phyloP scores from a whole-genome alignment of 1,140 invertebrate genomes.

The Scaptomyza montana region DNA sequence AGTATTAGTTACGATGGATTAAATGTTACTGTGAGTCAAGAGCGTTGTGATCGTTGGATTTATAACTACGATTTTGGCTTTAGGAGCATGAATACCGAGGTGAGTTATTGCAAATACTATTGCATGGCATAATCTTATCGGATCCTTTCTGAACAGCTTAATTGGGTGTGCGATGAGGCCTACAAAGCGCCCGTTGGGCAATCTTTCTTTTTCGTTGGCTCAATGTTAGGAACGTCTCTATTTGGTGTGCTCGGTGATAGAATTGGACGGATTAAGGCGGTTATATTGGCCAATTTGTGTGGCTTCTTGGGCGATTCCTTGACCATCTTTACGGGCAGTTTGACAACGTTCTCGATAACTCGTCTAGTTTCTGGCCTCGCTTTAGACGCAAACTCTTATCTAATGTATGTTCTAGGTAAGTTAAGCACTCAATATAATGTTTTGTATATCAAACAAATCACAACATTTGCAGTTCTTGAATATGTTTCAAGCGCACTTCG shows the following conservation, averaged over 20 bases:
- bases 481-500: conserved; percentile 85
- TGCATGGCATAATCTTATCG: conserved; percentile 7
- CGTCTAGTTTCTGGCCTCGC: conserved; percentile 85
- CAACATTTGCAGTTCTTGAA: conserved; percentile 84
- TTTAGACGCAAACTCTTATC: conserved; percentile 85
- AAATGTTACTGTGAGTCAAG: conserved; percentile 53
- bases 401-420: conserved; percentile 86
- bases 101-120: conserved; percentile 48
- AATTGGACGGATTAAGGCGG: conserved; percentile 85
- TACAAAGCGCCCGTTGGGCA: conserved; percentile 86
- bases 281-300: conserved; percentile 85
- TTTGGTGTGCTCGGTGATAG: conserved; percentile 85
- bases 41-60: conserved; percentile 83
- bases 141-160: conserved; percentile 77
- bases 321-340: conserved; percentile 84
- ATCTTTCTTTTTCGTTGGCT: conserved; percentile 86
- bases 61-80: conserved; percentile 84
- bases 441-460: not conserved
- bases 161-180: conserved; percentile 86
- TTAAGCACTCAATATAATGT: not conserved
- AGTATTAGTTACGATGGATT: conserved; percentile 26
- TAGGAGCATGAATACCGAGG: conserved; percentile 85
- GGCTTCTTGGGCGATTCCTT: conserved; percentile 85
- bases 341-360: conserved; percentile 84
- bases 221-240: conserved; percentile 85